A percentile compares a stretch with the other conserved stretches of the same genome.
phyloP scores from a whole-genome alignment of 2,113 vertebrate species.

The Ginglymostoma cirratum region DNA sequence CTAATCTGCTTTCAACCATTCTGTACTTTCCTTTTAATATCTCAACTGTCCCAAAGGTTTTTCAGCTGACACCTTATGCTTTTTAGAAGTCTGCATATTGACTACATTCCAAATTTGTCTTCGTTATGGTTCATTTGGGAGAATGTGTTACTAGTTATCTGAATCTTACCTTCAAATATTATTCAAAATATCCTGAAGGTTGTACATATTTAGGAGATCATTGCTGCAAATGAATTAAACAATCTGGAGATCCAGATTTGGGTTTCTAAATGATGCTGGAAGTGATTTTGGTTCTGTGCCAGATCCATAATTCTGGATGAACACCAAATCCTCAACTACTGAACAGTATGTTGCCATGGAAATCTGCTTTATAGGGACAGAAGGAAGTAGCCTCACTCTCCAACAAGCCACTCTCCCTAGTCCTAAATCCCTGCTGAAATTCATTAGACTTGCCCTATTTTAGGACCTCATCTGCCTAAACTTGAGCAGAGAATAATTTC shows the following conservation, averaged over 20 bases:
- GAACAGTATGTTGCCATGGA: background rate
- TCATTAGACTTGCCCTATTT: background rate
- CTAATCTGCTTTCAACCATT: background rate
- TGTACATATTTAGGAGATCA: background rate
- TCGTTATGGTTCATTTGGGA: background rate
- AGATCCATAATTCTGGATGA: background rate
- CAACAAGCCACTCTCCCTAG: background rate
- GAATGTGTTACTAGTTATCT: background rate
- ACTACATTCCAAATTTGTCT: background rate
- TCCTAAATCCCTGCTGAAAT: background rate
- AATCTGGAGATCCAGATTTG: slow-evolving; percentile 6
- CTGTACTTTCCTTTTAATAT: background rate
- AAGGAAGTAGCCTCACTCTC: background rate
- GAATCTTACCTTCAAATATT: background rate
- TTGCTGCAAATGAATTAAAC: background rate
- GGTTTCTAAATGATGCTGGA: background rate
- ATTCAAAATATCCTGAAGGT: background rate
- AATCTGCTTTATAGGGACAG: background rate
- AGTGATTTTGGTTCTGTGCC: background rate
- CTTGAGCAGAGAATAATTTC: background rate
- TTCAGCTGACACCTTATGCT: background rate
- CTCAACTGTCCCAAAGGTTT: background rate
- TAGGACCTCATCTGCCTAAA: background rate
- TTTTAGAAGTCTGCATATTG: background rate
- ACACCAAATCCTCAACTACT: background rate